Percentiles rank a stretch among this genome's conserved stretches.
Conservation (phyloP, 2,797 vertebrate genomes). For the Peromyscus eremicus region DNA sequence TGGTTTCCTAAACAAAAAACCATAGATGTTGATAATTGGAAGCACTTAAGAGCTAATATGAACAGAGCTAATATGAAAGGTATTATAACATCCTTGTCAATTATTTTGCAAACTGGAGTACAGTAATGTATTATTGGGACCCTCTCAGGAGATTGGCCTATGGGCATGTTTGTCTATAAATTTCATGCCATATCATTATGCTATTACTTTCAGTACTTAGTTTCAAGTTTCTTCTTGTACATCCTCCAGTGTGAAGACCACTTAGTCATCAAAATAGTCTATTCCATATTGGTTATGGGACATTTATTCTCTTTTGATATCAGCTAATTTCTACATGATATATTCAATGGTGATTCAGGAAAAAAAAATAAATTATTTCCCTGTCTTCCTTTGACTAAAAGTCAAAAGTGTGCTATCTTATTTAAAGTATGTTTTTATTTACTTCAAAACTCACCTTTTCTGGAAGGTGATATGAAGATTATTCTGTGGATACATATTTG, state of each 20-base stretch:
- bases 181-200: not conserved
- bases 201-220: not conserved
- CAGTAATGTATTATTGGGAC: not conserved
- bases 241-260: not conserved
- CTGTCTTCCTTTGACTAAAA: not conserved
- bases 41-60: not conserved
- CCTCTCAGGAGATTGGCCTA: not conserved
- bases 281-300: not conserved
- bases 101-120: not conserved
- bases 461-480: not conserved
- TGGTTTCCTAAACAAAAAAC: not conserved
- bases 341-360: too few relatives aligned
- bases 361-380: too few relatives aligned
- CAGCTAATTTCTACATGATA: too few relatives aligned
- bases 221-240: not conserved
- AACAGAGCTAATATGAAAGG: not conserved
- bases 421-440: not conserved
- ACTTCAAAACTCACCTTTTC: not conserved
- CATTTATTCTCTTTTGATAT: not conserved
- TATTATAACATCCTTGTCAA: not conserved
- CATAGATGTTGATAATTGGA: not conserved
- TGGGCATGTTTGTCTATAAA: not conserved
- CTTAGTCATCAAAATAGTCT: not conserved
- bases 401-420: not conserved
- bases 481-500: not conserved